phyloP scores from a whole-genome alignment of 2,113 vertebrate species.

The Nestor notabilis region DNA sequence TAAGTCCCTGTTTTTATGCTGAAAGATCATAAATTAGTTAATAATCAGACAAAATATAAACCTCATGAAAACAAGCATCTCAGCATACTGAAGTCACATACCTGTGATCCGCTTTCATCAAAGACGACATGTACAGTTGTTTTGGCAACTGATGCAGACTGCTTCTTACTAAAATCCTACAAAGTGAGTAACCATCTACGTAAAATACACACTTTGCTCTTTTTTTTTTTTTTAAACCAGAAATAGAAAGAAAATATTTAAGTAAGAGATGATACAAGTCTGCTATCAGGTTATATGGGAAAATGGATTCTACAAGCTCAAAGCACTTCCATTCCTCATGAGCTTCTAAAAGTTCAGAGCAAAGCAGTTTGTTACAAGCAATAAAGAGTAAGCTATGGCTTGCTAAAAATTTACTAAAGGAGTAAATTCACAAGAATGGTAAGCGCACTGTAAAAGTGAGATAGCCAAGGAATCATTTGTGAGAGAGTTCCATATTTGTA shows the following conservation, averaged over 20 bases:
- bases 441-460: background rate
- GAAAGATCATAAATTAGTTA: background rate
- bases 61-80: background rate
- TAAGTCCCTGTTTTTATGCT: background rate
- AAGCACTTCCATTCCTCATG: background rate
- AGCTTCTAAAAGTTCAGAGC: background rate
- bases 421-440: background rate
- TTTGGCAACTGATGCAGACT: constrained; percentile 80
- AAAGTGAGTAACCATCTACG: background rate
- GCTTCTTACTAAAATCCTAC: constrained; percentile 83
- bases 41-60: background rate
- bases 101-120: constrained; percentile 88
- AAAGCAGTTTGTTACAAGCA: background rate
- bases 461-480: background rate
- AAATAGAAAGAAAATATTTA: background rate
- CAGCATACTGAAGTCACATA: constrained; percentile 47
- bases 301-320: background rate
- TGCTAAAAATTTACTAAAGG: background rate
- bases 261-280: background rate
- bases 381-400: background rate
- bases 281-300: background rate
- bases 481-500: background rate
- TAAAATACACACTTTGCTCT: background rate
- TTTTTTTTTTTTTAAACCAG: background rate
- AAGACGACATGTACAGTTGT: constrained; percentile 82